phyloP scores from a whole-genome alignment of 2,113 vertebrate genomes.

The Paratilapia polleni region DNA sequence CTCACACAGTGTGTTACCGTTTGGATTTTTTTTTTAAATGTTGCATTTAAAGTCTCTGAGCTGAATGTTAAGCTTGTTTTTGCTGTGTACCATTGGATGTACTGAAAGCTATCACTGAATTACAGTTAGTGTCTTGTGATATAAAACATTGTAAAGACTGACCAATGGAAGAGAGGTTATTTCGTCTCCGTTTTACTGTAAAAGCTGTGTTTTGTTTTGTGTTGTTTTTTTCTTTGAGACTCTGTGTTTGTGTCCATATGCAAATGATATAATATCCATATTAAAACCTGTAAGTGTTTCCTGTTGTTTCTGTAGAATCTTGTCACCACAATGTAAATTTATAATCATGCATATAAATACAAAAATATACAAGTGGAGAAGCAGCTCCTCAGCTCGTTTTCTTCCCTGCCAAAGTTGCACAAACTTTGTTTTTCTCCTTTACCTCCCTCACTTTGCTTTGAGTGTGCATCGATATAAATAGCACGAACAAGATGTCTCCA shows the following conservation, averaged over 20 bases:
- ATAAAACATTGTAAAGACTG: not conserved
- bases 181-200: not conserved
- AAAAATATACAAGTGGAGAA: not conserved
- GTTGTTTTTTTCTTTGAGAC: not conserved
- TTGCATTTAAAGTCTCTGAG: no score
- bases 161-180: not conserved
- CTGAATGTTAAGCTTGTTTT: not conserved
- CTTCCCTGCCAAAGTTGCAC: not conserved
- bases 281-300: not conserved
- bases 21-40: not conserved
- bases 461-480: no score
- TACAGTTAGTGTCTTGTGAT: not conserved
- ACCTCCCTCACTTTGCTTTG: no score
- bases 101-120: not conserved
- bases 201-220: not conserved
- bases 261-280: not conserved
- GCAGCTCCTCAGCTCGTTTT: not conserved
- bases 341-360: not conserved
- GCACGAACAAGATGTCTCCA: rapidly evolving
- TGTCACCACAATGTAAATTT: not conserved
- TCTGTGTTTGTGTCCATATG: not conserved
- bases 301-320: not conserved
- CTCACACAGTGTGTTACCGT: not conserved
- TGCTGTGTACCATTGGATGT: not conserved
- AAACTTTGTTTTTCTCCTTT: not conserved